A percentile compares a stretch with the other conserved stretches of the same genome.
Evolutionary conservation across 2,113 vertebrate species (phyloP).

Genomic region (Microtus montanus): DNA sequence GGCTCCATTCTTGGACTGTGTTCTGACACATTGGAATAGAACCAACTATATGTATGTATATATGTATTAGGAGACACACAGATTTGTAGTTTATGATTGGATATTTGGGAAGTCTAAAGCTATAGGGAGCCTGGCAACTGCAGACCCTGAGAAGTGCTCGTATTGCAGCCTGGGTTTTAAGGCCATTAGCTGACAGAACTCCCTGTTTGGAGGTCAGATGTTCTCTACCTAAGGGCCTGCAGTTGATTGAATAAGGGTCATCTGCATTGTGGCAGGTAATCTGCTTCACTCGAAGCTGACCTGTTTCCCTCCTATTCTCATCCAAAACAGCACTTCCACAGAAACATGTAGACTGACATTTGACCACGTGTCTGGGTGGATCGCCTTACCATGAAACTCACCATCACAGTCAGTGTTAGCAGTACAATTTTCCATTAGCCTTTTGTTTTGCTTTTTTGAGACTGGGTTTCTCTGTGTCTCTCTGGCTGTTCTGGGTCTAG

Average conservation of each 20-base stretch:
- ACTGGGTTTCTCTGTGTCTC: no score
- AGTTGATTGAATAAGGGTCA: not conserved
- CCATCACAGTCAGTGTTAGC: not conserved
- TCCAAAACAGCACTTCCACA: not conserved
- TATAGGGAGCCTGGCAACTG: not conserved
- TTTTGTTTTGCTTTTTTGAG: no score
- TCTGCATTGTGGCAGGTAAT: not conserved
- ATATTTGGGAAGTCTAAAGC: not conserved
- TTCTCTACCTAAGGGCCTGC: not conserved
- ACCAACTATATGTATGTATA: not conserved
- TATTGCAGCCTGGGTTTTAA: not conserved
- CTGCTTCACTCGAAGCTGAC: not conserved
- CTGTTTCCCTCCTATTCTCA: not conserved
- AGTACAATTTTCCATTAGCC: not conserved
- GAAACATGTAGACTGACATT: not conserved
- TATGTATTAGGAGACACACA: not conserved
- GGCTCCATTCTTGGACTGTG: not conserved
- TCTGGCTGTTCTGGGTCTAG: no score
- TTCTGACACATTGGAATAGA: not conserved
- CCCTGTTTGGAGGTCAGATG: not conserved
- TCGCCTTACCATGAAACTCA: not conserved
- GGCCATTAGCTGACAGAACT: not conserved
- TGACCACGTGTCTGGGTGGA: not conserved
- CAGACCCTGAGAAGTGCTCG: not conserved
- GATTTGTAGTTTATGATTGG: not conserved